These are phyloP conservation scores for Pandemis heparana DNA, from an alignment of 2,888 invertebrate species.

Conservation along the genomic window DNA sequence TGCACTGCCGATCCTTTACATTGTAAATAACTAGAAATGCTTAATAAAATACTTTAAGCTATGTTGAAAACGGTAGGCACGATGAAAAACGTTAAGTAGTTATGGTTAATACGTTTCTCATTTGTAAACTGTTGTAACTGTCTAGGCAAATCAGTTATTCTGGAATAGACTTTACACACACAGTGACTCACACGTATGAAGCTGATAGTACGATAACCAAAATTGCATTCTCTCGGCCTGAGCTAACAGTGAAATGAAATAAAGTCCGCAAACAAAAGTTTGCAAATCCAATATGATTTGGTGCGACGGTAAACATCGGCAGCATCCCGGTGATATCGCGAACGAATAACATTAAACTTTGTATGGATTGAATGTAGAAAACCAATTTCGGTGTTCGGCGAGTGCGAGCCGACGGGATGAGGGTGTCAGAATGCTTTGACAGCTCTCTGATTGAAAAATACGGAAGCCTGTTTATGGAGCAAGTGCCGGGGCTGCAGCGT, in stretches of 20 bases:
- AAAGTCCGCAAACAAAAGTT: slow-evolving; percentile 86
- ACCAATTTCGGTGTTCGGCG: slow-evolving; percentile 86
- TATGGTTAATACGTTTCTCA: no score
- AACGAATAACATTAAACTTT: slow-evolving; percentile 87
- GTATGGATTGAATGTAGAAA: slow-evolving; percentile 87
- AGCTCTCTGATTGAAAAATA: slow-evolving; percentile 88
- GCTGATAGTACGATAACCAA: slow-evolving; percentile 74
- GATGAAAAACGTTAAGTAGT: no score
- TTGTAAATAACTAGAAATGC: neutral
- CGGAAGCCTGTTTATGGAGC: slow-evolving; percentile 86
- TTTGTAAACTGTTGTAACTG: no score
- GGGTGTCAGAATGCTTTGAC: slow-evolving; percentile 87
- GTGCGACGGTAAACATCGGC: slow-evolving; percentile 86
- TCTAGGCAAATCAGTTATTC: neutral
- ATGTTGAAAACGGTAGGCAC: neutral
- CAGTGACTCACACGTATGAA: slow-evolving; percentile 51
- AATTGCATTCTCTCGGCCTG: slow-evolving; percentile 81
- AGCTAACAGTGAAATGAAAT: slow-evolving; percentile 84
- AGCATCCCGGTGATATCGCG: slow-evolving; percentile 86
- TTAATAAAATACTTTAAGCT: neutral
- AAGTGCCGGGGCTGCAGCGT: slow-evolving; percentile 60
- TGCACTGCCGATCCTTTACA: slow-evolving; percentile 52
- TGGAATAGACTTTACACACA: neutral
- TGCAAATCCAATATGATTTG: slow-evolving; percentile 86
- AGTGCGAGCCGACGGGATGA: slow-evolving; percentile 86